Evolutionary conservation across 1,140 invertebrate species (phyloP).

Genomic region (Drosophila ficusphila): DNA sequence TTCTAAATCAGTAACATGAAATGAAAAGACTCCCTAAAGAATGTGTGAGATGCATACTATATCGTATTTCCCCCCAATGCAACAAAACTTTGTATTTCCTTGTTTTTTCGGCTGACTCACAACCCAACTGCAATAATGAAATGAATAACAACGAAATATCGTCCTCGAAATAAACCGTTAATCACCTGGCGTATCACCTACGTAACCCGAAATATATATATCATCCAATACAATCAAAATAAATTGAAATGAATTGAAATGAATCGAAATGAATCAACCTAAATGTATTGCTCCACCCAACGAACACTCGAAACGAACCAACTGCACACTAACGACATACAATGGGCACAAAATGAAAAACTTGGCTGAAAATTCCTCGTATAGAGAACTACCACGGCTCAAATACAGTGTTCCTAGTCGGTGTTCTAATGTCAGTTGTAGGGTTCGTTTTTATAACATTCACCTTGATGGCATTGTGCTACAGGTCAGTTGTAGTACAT

Average conservation of each 20-base stretch:
- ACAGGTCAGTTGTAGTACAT: conserved; percentile 99
- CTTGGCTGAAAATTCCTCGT: conserved; percentile 74
- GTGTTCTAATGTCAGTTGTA: conserved; percentile 98
- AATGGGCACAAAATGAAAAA: conserved; percentile 52
- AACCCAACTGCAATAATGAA: conserved; percentile 66
- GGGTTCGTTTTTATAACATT: conserved; percentile 99
- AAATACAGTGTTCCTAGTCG: conserved; percentile 97
- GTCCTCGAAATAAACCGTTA: conserved; percentile 25
- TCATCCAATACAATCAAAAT: conserved; percentile 8
- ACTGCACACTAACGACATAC: conserved; percentile 5
- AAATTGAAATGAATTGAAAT: too few species aligned
- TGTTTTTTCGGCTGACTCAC: conserved; percentile 68
- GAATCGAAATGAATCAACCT: conserved; percentile 3
- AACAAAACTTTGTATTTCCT: conserved; percentile 70
- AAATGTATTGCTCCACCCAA: neutral
- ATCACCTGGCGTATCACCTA: conserved; percentile 33
- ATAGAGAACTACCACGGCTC: conserved; percentile 96
- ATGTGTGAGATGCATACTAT: conserved; percentile 26
- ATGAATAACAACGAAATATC: conserved; percentile 48
- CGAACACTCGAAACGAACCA: conserved; percentile 32
- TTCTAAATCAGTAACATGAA: neutral
- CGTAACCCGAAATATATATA: conserved; percentile 14
- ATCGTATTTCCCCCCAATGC: conserved; percentile 34
- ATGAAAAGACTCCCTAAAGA: conserved; percentile 1
- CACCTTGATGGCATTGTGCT: conserved; percentile 99